A percentile compares a stretch with the other conserved stretches of the same genome.
phyloP scores from a whole-genome alignment of 2,888 invertebrate genomes.

The Panopea generosa region DNA sequence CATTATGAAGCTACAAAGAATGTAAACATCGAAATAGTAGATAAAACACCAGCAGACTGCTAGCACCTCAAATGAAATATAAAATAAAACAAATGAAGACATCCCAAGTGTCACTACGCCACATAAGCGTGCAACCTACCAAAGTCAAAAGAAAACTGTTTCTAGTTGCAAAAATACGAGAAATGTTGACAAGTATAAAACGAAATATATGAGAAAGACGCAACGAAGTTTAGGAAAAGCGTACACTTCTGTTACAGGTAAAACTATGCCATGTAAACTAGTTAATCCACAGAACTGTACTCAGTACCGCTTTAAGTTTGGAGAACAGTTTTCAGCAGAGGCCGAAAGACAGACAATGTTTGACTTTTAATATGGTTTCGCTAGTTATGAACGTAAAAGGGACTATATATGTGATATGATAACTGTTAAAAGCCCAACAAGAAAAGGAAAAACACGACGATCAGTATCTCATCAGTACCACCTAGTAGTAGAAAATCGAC shows the following conservation, averaged over 20 bases:
- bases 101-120: neutral
- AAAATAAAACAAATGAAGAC: neutral
- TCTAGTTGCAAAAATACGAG: neutral
- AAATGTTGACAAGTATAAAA: conserved; percentile 2
- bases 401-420: conserved; percentile 18
- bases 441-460: conserved; percentile 7
- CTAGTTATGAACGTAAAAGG: conserved; percentile 9
- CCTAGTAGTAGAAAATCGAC: neutral
- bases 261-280: neutral
- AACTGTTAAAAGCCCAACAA: neutral
- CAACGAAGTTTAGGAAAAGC: neutral
- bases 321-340: neutral
- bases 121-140: conserved; percentile 7
- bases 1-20: neutral
- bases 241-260: conserved; percentile 8
- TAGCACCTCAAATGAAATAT: neutral
- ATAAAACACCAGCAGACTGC: neutral
- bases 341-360: conserved; percentile 12
- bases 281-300: conserved; percentile 15
- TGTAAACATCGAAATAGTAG: neutral
- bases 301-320: conserved; percentile 21
- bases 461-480: neutral
- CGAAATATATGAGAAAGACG: conserved; percentile 1
- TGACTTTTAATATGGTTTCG: conserved; percentile 2
- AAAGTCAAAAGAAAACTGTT: conserved; percentile 4